Evolutionary conservation across 2,797 vertebrate genomes (phyloP).

Genomic region (Semotilus atromaculatus): DNA sequence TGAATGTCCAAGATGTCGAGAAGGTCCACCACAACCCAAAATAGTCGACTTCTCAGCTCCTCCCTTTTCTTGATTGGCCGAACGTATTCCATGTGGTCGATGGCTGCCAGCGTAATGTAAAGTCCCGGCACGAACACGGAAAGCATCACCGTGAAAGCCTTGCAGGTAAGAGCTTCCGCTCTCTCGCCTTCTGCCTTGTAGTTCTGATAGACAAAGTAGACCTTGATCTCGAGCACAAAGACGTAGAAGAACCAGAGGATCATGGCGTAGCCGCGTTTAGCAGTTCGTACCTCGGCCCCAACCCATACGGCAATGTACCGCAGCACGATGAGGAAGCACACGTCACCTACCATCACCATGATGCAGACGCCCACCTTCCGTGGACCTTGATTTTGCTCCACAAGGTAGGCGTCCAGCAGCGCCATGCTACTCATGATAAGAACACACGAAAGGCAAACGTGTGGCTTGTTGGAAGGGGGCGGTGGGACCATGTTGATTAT

Average conservation of each 20-base stretch:
- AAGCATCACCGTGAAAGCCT: conserved; percentile 59
- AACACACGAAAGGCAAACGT: conserved; percentile 70
- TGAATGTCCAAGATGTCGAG: conserved; percentile 64
- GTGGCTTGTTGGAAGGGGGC: conserved; percentile 72
- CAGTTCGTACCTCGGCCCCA: conserved; percentile 85
- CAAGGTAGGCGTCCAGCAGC: conserved; percentile 81
- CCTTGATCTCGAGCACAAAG: conserved; percentile 85
- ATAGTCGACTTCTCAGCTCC: conserved; percentile 54
- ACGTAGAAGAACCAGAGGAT: conserved; percentile 86
- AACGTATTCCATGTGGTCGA: conserved; percentile 57
- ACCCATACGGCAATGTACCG: conserved; percentile 89
- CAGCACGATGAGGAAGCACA: conserved; percentile 86
- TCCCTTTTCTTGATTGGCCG: conserved; percentile 58
- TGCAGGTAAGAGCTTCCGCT: conserved; percentile 51
- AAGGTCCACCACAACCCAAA: conserved; percentile 63
- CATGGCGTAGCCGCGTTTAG: conserved; percentile 88
- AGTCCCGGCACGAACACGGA: conserved; percentile 59
- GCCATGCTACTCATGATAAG: conserved; percentile 85
- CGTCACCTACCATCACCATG: conserved; percentile 87
- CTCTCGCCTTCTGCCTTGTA: conserved; percentile 77
- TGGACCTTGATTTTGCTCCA: conserved; percentile 84
- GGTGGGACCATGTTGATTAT: conserved; percentile 65
- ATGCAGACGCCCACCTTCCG: conserved; percentile 82
- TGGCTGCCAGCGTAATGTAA: conserved; percentile 54
- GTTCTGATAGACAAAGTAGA: conserved; percentile 89